These are phyloP conservation scores for Muscina levida DNA, from an alignment of 2,888 invertebrate species.

Conservation along the genomic window DNA sequence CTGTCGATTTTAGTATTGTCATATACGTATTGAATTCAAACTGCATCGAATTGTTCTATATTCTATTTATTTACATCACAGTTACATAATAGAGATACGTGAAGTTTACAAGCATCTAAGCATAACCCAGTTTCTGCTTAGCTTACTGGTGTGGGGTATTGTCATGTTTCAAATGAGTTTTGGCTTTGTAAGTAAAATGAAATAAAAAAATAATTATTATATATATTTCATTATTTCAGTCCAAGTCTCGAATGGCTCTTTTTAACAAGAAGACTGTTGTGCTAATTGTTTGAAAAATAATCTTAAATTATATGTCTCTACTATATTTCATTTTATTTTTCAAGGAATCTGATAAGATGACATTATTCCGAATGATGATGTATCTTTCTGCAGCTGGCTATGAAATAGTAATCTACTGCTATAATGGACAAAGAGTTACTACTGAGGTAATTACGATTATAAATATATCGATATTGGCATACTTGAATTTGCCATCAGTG, in stretches of 20 bases:
- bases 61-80: constrained; percentile 46
- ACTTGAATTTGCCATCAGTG: no score
- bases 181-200: constrained; percentile 71
- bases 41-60: neutral
- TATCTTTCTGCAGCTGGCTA: constrained; percentile 72
- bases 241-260: no score
- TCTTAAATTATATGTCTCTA: no score
- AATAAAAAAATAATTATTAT: no score
- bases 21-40: neutral
- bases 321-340: neutral
- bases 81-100: constrained; percentile 71
- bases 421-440: constrained; percentile 73
- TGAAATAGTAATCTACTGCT: constrained; percentile 74
- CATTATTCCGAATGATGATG: constrained; percentile 73
- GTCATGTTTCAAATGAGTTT: constrained; percentile 72
- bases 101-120: constrained; percentile 71
- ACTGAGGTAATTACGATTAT: constrained; percentile 53
- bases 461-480: no score
- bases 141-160: constrained; percentile 72
- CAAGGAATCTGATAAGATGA: constrained; percentile 68
- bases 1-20: neutral
- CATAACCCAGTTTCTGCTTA: constrained; percentile 74
- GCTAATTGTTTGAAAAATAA: no score
- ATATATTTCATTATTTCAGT: neutral
- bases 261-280: no score